phyloP scores from a whole-genome alignment of 2,797 vertebrate species.

The Phrynocephalus guinanensis region DNA sequence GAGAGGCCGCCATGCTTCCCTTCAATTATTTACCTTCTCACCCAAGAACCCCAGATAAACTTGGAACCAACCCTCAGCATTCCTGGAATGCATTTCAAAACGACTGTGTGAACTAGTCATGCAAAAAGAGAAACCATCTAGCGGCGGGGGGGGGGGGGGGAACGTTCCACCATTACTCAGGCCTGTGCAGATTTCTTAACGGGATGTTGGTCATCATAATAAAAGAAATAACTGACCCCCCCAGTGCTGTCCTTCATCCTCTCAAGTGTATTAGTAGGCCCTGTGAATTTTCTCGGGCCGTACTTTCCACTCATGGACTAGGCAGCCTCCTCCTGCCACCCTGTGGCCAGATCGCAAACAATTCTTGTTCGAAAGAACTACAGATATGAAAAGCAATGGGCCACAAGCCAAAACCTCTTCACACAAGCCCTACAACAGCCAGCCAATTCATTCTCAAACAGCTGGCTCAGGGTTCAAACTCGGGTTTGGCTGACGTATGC shows the following conservation, averaged over 20 bases:
- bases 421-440: slow-evolving; percentile 23
- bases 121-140: not conserved
- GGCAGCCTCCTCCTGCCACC: slow-evolving; percentile 39
- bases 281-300: not conserved
- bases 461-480: slow-evolving; percentile 48
- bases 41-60: too few species aligned
- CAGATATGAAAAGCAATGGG: slow-evolving; percentile 21
- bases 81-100: too few species aligned
- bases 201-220: too few species aligned
- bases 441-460: slow-evolving; percentile 46
- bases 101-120: too few species aligned
- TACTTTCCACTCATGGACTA: slow-evolving; percentile 13
- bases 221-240: not conserved
- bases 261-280: not conserved
- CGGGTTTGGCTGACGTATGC: not conserved
- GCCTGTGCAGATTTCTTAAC: not conserved
- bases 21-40: too few species aligned
- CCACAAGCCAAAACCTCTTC: slow-evolving; percentile 45
- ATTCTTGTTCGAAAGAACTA: slow-evolving; percentile 29
- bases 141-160: not conserved
- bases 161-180: not conserved
- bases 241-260: too few species aligned
- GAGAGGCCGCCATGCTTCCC: too few species aligned
- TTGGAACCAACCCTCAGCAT: too few species aligned
- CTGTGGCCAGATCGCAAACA: slow-evolving; percentile 29